These are phyloP conservation scores for Lasius fuliginosus DNA, from an alignment of 2,888 invertebrate genomes.

Conservation along the genomic window DNA sequence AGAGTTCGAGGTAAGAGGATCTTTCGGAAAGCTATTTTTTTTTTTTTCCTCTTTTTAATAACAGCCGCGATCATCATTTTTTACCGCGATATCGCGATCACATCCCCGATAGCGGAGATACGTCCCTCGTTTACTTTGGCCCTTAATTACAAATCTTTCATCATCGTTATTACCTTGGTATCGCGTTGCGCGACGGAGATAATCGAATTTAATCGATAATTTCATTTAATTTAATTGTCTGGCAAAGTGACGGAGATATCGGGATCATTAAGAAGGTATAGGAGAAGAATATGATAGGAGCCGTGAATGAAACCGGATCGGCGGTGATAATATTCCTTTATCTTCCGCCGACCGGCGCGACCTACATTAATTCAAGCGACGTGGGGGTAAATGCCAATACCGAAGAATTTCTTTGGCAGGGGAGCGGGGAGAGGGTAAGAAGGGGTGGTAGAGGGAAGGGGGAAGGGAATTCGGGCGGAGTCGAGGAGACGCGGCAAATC, in stretches of 20 bases:
- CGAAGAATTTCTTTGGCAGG: slow-evolving; percentile 50
- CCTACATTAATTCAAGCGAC: slow-evolving; percentile 60
- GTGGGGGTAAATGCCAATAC: slow-evolving; percentile 61
- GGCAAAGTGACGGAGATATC: not conserved
- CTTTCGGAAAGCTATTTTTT: not conserved
- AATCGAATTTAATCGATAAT: slow-evolving; percentile 28
- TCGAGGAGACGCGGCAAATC: slow-evolving; percentile 52
- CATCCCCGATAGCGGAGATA: not conserved
- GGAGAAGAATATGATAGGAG: slow-evolving; percentile 21
- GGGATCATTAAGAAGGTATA: slow-evolving; percentile 3
- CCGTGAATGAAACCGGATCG: slow-evolving; percentile 40
- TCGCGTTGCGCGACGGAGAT: not conserved
- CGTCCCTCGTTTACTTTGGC: not conserved
- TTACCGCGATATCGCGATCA: not conserved
- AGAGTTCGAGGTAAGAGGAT: slow-evolving; percentile 21
- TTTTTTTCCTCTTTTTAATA: slow-evolving; percentile 29
- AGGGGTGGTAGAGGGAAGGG: no score
- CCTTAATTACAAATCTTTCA: slow-evolving; percentile 14
- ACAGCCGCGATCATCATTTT: slow-evolving; percentile 1
- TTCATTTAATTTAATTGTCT: slow-evolving; percentile 11
- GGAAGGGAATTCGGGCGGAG: slow-evolving; percentile 2
- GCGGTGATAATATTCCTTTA: slow-evolving; percentile 55
- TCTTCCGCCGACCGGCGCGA: slow-evolving; percentile 49
- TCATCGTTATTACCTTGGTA: not conserved
- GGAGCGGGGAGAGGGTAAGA: no score